Evolutionary conservation across 2,797 vertebrate species (phyloP).

Genomic region (Mormyrus hasselquistii): DNA sequence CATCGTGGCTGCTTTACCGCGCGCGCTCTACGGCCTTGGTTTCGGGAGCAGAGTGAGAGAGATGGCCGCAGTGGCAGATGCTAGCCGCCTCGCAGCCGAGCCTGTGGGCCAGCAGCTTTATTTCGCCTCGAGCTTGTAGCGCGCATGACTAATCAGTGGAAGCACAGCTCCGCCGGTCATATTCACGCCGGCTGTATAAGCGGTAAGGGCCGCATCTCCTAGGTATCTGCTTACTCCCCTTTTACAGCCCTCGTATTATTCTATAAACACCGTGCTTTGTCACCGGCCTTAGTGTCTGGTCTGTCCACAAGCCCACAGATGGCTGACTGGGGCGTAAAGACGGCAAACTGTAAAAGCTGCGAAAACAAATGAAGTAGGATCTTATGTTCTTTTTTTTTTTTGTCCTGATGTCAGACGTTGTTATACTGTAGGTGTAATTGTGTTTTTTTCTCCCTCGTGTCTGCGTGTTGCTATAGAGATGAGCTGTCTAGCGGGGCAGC

Average conservation of each 20-base stretch:
- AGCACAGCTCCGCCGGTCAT: not conserved
- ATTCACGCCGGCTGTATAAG: not conserved
- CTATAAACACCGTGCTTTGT: not conserved
- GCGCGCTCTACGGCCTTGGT: not conserved
- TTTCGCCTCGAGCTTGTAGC: not conserved
- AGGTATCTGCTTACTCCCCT: not conserved
- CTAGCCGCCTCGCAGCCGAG: not conserved
- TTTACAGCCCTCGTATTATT: not conserved
- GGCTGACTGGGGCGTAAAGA: not conserved
- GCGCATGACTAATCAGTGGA: not conserved
- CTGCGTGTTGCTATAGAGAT: not conserved
- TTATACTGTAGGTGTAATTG: not conserved
- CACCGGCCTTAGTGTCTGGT: not conserved
- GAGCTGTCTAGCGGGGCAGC: not conserved
- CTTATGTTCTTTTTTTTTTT: not conserved
- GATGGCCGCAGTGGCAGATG: not conserved
- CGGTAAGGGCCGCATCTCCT: not conserved
- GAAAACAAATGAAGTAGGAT: not conserved
- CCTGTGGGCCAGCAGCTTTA: not conserved
- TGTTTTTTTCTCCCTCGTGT: not conserved
- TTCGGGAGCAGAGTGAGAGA: not conserved
- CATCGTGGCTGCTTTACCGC: not conserved
- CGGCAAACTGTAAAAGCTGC: not conserved
- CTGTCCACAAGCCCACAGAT: not conserved
- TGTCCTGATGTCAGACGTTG: not conserved